phyloP scores from a whole-genome alignment of 1,140 invertebrate genomes.

The Phymastichus coffea region DNA sequence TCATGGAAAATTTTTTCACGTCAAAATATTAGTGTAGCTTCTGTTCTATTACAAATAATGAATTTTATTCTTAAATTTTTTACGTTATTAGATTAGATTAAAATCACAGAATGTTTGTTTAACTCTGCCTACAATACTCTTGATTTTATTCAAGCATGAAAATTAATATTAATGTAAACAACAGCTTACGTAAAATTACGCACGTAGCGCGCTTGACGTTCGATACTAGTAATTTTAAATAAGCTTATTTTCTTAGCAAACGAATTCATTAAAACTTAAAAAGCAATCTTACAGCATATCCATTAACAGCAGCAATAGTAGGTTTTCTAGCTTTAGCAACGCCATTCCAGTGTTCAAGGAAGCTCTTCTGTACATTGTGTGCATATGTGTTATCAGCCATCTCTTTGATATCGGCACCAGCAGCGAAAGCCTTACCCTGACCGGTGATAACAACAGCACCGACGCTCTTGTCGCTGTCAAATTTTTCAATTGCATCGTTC shows the following conservation, averaged over 20 bases:
- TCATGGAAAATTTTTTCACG: conserved; percentile 33
- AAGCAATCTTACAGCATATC: conserved; percentile 80
- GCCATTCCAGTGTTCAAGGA: conserved; percentile 79
- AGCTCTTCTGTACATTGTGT: conserved; percentile 68
- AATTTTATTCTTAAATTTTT: conserved; percentile 29
- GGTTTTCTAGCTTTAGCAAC: conserved; percentile 82
- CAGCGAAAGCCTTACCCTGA: conserved; percentile 94
- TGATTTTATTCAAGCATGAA: no score
- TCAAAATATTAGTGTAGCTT: conserved; percentile 32
- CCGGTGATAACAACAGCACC: conserved; percentile 93
- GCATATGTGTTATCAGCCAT: conserved; percentile 84
- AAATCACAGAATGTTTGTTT: no score
- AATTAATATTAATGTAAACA: no score
- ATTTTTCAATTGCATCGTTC: conserved; percentile 68
- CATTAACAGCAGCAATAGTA: conserved; percentile 98
- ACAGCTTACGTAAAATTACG: no score
- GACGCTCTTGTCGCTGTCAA: conserved; percentile 76
- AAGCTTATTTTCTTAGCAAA: no score
- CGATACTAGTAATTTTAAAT: no score
- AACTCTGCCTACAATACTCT: no score
- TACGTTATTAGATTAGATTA: no score
- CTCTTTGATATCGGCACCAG: conserved; percentile 84
- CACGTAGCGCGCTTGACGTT: no score
- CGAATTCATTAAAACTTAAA: background rate
- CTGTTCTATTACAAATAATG: conserved; percentile 27